Evolutionary conservation across 1,140 invertebrate genomes (phyloP), one percentile per base, ranked within the genome.

Genomic region (Lethrus apterus): DNA sequence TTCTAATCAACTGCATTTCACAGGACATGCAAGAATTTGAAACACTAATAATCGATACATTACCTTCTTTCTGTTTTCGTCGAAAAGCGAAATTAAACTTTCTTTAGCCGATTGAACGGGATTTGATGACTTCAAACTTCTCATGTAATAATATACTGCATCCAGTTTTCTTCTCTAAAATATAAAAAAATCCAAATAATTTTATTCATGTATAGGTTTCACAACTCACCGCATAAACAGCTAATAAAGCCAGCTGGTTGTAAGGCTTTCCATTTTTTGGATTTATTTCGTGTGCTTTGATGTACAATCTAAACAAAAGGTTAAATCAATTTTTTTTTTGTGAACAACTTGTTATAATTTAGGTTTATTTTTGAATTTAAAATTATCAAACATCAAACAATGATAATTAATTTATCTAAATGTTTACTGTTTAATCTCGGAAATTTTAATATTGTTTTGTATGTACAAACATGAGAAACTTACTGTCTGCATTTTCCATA

Each of bases 121-220:
- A 76, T 93, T 94, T 13, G 89, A 92, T 23, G 91, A 86, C 77
- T 93, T 88, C 41, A 96, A 71, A 69, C 92, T 93, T 58, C 93
- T 76, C 83, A 95, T 93, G 63, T 94, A 95, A 68, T 89, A 95
- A 70, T 96, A 98, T 9, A 96, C 89, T n/a, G 93, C 91, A 70
- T 97, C 93, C 42, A 98, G 73, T 73, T 92, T 92, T 61, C 90
- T 76, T 70, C 84, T 84, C 89, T 95, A 69, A 46, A 78, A 71
- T 57, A 51, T 43, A 43, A 57, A 13, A 13, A 15, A 15, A 15
- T 17, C 3, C 5, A 42, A 8, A 38, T 41, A 18, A 17, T 44
- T 29, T 24, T 40, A 24, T 23, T 15, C 30, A 45, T 23, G 40
- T 32, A 9, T 38, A 34, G 8, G 29, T 23, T 23, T 8, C 18